These are phyloP conservation scores for Rhinophrynus dorsalis DNA, from an alignment of 2,797 vertebrate genomes.

Conservation along the genomic window DNA sequence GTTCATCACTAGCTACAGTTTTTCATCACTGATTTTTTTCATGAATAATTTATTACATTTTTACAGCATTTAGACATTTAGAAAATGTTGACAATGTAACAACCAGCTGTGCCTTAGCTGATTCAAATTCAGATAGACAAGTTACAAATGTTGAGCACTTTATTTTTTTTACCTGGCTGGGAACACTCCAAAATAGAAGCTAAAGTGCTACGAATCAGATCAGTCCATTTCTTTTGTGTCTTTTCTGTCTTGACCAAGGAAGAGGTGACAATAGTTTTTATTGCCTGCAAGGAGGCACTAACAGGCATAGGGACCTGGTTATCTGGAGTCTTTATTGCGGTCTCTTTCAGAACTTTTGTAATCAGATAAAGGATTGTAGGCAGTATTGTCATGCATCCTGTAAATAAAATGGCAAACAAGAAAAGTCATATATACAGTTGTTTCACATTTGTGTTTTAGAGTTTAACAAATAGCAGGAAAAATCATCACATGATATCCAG, in stretches of 20 bases:
- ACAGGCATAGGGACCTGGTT: conserved; percentile 81
- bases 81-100: too few species aligned
- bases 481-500: too few species aligned
- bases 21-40: too few species aligned
- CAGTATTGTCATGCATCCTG: conserved; percentile 93
- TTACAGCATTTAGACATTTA: too few species aligned
- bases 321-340: conserved; percentile 84
- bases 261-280: conserved; percentile 92
- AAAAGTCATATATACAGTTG: too few species aligned
- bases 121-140: not conserved
- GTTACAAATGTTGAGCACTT: too few species aligned
- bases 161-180: conserved; percentile 82
- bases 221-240: conserved; percentile 87
- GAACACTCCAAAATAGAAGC: conserved; percentile 92
- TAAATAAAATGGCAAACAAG: conserved; percentile 32
- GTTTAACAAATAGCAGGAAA: too few species aligned
- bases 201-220: conserved; percentile 89
- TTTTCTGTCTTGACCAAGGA: conserved; percentile 77
- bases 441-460: too few species aligned
- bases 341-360: conserved; percentile 91
- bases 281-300: conserved; percentile 88
- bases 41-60: too few species aligned
- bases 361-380: conserved; percentile 95
- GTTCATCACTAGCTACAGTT: too few species aligned
- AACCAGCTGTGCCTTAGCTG: too few species aligned